A percentile compares a stretch with the other conserved stretches of the same genome.
These are phyloP conservation scores for Heliconius cydno DNA, from an alignment of 2,888 invertebrate genomes.

Conservation along the genomic window DNA sequence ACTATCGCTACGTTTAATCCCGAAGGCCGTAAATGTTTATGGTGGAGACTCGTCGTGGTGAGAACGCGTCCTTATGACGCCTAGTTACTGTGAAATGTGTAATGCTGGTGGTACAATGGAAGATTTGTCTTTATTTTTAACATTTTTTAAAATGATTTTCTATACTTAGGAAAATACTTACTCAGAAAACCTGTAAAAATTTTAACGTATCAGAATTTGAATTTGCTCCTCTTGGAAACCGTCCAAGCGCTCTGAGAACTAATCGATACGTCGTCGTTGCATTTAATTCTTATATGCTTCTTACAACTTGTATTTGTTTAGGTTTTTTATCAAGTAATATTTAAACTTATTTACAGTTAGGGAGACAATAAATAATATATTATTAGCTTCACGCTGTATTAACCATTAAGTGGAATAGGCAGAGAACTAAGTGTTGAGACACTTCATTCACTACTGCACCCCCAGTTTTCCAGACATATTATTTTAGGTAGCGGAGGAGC, in stretches of 20 bases:
- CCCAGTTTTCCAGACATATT: neutral
- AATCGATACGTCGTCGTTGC: too few relatives aligned
- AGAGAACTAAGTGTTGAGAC: neutral
- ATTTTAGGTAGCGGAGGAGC: neutral
- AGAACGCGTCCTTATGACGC: constrained; percentile 78
- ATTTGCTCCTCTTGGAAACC: neutral
- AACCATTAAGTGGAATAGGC: too few relatives aligned
- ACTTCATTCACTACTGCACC: neutral
- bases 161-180: too few relatives aligned
- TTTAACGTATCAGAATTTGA: too few relatives aligned
- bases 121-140: neutral
- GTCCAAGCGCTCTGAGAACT: neutral
- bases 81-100: constrained; percentile 65
- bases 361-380: too few relatives aligned
- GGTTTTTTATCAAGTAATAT: too few relatives aligned
- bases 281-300: too few relatives aligned
- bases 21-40: constrained; percentile 80
- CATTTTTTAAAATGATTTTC: too few relatives aligned
- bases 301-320: too few relatives aligned
- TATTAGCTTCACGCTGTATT: neutral
- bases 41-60: constrained; percentile 73
- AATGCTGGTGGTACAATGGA: constrained; percentile 54
- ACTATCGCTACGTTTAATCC: constrained; percentile 63
- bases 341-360: too few relatives aligned
- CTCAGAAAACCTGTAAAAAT: too few relatives aligned